phyloP scores from a whole-genome alignment of 37 sponge, comb jelly and placozoan genomes.

The Agelas oroides region DNA sequence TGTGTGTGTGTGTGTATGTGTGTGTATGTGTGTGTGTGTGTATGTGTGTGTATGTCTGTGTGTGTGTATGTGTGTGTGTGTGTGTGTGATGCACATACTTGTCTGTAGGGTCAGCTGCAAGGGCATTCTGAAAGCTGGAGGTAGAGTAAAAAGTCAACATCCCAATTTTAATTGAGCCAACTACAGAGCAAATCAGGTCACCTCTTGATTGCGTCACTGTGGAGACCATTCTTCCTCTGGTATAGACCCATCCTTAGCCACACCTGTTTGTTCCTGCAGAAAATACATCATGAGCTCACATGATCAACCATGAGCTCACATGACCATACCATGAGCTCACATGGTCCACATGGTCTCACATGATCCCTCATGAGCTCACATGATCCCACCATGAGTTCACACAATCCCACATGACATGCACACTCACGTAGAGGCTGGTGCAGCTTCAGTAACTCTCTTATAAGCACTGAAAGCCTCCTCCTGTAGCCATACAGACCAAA shows the following conservation, averaged over 20 bases:
- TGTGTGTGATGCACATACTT: constrained; percentile 23
- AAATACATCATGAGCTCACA: background rate
- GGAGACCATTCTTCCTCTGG: constrained; percentile 44
- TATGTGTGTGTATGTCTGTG: too few relatives aligned
- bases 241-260: constrained; percentile 84
- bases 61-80: too few relatives aligned
- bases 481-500: background rate
- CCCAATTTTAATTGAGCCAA: background rate
- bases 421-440: constrained; percentile 3
- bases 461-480: constrained; percentile 20
- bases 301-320: too few relatives aligned
- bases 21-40: background rate
- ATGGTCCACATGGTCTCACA: constrained; percentile 1
- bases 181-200: background rate
- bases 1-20: background rate
- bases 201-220: constrained; percentile 77
- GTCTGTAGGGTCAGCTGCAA: constrained; percentile 20
- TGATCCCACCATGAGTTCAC: background rate
- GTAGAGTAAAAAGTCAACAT: background rate
- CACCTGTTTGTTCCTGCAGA: constrained; percentile 57
- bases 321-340: too few relatives aligned
- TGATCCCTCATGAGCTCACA: background rate
- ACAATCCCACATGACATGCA: background rate
- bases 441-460: background rate
- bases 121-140: constrained; percentile 55